These are phyloP conservation scores for Oryzias celebensis DNA, from an alignment of 2,113 vertebrate genomes.

Conservation along the genomic window DNA sequence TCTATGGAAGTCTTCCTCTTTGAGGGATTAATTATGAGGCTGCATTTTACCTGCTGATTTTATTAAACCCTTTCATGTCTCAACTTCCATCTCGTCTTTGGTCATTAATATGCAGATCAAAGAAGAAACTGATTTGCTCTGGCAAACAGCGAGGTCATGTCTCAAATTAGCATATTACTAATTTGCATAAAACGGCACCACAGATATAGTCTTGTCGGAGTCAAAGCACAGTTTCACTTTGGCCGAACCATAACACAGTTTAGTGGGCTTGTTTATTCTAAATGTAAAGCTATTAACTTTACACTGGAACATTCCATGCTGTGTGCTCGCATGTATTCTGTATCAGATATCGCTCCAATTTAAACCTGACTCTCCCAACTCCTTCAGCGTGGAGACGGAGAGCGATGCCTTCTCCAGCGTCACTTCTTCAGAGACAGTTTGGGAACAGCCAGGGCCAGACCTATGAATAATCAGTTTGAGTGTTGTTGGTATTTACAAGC, in stretches of 20 bases:
- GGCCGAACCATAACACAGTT: slow-evolving; percentile 55
- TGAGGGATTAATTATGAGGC: slow-evolving; percentile 68
- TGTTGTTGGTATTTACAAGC: slow-evolving; percentile 74
- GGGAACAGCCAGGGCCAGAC: slow-evolving; percentile 20
- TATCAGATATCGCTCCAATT: slow-evolving; percentile 40
- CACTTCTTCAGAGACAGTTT: slow-evolving; percentile 37
- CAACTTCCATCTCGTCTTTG: slow-evolving; percentile 67
- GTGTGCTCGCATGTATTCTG: slow-evolving; percentile 41
- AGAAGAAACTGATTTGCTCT: slow-evolving; percentile 62
- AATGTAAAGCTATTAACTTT: slow-evolving; percentile 66
- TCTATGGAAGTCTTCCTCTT: slow-evolving; percentile 59
- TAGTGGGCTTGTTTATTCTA: slow-evolving; percentile 64
- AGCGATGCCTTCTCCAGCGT: slow-evolving; percentile 34
- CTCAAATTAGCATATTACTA: slow-evolving; percentile 72
- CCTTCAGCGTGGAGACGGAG: slow-evolving; percentile 48
- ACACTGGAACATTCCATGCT: slow-evolving; percentile 57
- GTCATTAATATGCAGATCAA: slow-evolving; percentile 77
- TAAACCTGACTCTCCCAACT: slow-evolving; percentile 47
- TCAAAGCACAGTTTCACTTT: slow-evolving; percentile 43
- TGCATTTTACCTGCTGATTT: slow-evolving; percentile 73
- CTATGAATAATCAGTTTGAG: slow-evolving; percentile 57
- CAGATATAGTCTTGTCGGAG: slow-evolving; percentile 66
- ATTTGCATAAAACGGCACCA: slow-evolving; percentile 75
- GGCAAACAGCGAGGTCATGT: slow-evolving; percentile 73
- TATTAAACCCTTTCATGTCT: slow-evolving; percentile 73